Percentiles rank a stretch among this genome's conserved stretches.
phyloP scores from a whole-genome alignment of 2,113 vertebrate species.

The Petrocephalus microphthalmus region DNA sequence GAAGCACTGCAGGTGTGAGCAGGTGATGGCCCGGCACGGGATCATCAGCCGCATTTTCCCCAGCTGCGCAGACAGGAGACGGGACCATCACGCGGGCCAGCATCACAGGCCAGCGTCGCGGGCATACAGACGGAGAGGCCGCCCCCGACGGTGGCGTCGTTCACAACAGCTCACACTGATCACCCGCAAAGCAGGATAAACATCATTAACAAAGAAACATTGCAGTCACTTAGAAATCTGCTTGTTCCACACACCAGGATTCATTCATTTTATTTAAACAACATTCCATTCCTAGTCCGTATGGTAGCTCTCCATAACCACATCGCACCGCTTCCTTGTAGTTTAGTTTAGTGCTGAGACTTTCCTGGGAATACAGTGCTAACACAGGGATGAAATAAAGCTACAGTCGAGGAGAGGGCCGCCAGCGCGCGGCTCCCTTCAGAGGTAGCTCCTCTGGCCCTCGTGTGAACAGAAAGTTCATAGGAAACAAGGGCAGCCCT shows the following conservation, averaged over 20 bases:
- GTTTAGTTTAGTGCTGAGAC: not conserved
- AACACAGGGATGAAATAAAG: not conserved
- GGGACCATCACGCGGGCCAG: not conserved
- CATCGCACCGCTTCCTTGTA: conserved; percentile 18
- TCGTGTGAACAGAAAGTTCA: not conserved
- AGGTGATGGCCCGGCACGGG: conserved; percentile 89
- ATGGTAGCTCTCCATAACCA: not conserved
- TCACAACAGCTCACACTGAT: not conserved
- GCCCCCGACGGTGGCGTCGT: not conserved
- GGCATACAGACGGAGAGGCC: conserved; percentile 2
- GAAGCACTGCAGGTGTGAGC: conserved; percentile 97
- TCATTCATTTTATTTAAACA: not conserved
- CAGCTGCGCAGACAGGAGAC: conserved; percentile 60
- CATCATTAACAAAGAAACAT: not conserved
- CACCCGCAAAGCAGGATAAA: not conserved
- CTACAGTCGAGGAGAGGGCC: not conserved
- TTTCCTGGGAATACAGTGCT: not conserved
- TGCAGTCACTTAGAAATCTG: not conserved
- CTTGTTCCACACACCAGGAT: not conserved
- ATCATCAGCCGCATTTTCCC: conserved; percentile 96
- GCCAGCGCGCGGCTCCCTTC: not conserved
- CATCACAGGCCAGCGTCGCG: not conserved
- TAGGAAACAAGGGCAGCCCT: not conserved
- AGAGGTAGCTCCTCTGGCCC: not conserved
- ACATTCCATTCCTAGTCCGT: not conserved